A percentile compares a stretch with the other conserved stretches of the same genome.
Conservation (phyloP, 2,888 invertebrate genomes). For the Ophion ellenae region DNA sequence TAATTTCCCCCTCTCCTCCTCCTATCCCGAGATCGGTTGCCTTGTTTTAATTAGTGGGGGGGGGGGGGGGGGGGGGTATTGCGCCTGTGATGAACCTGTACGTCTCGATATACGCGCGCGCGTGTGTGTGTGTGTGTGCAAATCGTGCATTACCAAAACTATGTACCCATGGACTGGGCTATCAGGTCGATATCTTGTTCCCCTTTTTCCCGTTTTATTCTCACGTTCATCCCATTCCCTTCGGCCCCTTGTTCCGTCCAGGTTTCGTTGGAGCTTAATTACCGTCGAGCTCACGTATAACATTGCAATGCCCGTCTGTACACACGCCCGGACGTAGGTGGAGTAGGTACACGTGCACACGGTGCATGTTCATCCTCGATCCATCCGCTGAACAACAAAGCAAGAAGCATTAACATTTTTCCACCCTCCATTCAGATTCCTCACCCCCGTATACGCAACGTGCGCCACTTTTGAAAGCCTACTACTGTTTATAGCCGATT, state of each 20-base stretch:
- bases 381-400: conserved; percentile 50
- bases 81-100: too few relatives aligned
- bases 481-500: conserved; percentile 4
- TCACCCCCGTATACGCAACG: not conserved
- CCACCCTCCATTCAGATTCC: conserved; percentile 14
- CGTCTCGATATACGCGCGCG: too few relatives aligned
- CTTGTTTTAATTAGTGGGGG: too few relatives aligned
- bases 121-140: not conserved
- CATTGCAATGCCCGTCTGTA: not conserved
- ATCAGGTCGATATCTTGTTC: conserved; percentile 31
- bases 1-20: too few relatives aligned
- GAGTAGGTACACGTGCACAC: not conserved
- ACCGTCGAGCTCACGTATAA: conserved; percentile 30
- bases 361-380: conserved; percentile 29
- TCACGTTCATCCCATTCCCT: conserved; percentile 9
- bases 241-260: conserved; percentile 1
- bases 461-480: conserved; percentile 1
- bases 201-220: conserved; percentile 18
- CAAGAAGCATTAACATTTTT: conserved; percentile 50
- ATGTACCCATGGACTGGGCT: conserved; percentile 23
- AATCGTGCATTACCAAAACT: conserved; percentile 38
- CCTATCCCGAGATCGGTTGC: too few relatives aligned
- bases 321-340: not conserved
- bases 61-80: too few relatives aligned
- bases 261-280: conserved; percentile 56